Base-by-base conservation (phyloP, 2,888 invertebrate species). In the Fissipunctia ypsillon region DNA sequence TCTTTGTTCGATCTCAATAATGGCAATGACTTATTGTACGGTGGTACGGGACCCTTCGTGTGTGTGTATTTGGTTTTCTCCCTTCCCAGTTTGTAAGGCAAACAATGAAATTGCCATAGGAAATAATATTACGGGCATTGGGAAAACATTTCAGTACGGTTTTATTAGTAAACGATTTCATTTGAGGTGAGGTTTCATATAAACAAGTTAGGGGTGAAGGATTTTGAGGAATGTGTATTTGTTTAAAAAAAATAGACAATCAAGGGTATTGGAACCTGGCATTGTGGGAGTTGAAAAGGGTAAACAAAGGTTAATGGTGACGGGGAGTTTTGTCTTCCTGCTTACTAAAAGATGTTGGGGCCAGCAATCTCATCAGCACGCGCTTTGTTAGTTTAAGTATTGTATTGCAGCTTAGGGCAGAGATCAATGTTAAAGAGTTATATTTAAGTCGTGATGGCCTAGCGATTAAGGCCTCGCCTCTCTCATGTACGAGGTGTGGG, bases 101-200 rank as follows among this genome's bases (percentile, higher is more conserved):
- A 81, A 79, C 76, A 78, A 78, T 70, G 60, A 38, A 60, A 81
- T 79, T 81, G 76, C 78, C 50, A 66, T 61, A 76, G 64, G 60
- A 76, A 76, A 81, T 76, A 69, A 65, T 65, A 81, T 76, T 61
- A 76, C 28, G 38, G 54, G 25, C 16, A 43, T 14, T 10, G 54
- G 35, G 22, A 43, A 43, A 75, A 64, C 28, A 59, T 60, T 48
- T 28, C 59, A 28, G 45, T 22, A 31, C 38, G 52, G 59, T 48
- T 35, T 54, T 43, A 48, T 54, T 60, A 16, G 52, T 25, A 56
- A 75, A 74, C 38, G 16, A 48, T 68, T 68, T 61, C 61, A 48
- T 67, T 80, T 56, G 60, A 45, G 43, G 75, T 50, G 65, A 50
- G n/a, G n/a, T n/a, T n/a, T n/a, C n/a, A n/a, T n/a, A 80, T 61